These are phyloP conservation scores for Choristoneura fumiferana DNA, from an alignment of 1,140 invertebrate species.

Conservation along the genomic window DNA sequence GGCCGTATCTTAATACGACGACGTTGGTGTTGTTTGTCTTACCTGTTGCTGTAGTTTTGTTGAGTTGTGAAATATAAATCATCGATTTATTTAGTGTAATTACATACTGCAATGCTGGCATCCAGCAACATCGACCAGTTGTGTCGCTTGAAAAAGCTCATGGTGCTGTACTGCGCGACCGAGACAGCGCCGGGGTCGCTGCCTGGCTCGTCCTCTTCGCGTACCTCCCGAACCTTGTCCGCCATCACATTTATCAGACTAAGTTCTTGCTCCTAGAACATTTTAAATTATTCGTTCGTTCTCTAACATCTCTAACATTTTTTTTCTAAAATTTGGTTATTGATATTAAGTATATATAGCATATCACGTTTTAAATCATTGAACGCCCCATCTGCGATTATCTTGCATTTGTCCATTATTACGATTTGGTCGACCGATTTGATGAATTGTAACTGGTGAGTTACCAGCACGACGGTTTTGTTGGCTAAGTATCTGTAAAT, in stretches of 20 bases:
- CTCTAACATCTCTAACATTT: too few species aligned
- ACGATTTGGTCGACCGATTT: conserved; percentile 86
- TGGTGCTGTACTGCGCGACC: conserved; percentile 38
- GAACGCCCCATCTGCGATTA: conserved; percentile 59
- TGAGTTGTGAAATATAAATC: too few species aligned
- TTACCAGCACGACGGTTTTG: conserved; percentile 88
- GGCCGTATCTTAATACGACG: too few species aligned
- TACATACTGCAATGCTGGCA: conserved; percentile 38
- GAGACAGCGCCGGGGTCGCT: conserved; percentile 28
- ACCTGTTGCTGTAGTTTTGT: too few species aligned
- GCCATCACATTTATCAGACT: conserved; percentile 61
- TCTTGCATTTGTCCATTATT: conserved; percentile 81
- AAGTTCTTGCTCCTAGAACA: conserved; percentile 48
- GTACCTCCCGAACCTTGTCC: conserved; percentile 52
- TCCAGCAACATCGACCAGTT: conserved; percentile 57
- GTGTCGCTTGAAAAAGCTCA: conserved; percentile 44
- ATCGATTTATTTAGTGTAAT: too few species aligned
- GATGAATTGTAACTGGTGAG: conserved; percentile 91
- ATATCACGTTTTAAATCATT: conserved; percentile 55
- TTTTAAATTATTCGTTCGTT: not conserved
- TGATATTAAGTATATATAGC: not conserved
- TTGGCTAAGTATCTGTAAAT: conserved; percentile 80
- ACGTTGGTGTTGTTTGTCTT: too few species aligned
- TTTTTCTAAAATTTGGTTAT: too few species aligned
- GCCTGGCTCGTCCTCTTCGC: conserved; percentile 39